phyloP scores from a whole-genome alignment of 1,140 invertebrate species.

The Plutomurus gul region DNA sequence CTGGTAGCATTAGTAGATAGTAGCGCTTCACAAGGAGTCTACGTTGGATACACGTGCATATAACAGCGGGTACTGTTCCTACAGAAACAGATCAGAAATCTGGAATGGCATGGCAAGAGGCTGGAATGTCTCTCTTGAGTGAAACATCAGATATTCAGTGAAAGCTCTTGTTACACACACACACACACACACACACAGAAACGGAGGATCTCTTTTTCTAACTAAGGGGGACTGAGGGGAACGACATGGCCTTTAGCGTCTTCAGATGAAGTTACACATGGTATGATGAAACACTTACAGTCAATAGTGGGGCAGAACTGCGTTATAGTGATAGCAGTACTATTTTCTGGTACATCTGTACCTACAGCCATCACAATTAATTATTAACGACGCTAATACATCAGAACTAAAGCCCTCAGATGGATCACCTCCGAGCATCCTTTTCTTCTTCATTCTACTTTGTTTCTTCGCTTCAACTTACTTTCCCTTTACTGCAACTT shows the following conservation, averaged over 20 bases:
- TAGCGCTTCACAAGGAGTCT: not conserved
- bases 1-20: too few relatives aligned
- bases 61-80: not conserved
- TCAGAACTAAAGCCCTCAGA: constrained; percentile 15
- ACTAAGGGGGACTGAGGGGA: too few relatives aligned
- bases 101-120: constrained; percentile 24
- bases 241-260: too few relatives aligned
- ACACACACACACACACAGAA: too few relatives aligned
- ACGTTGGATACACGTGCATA: not conserved
- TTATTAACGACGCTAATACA: constrained; percentile 22
- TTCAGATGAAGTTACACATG: too few relatives aligned
- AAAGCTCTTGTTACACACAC: not conserved
- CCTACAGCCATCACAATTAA: constrained; percentile 17
- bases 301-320: too few relatives aligned
- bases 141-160: constrained; percentile 27
- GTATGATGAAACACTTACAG: too few relatives aligned
- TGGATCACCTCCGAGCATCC: constrained; percentile 9
- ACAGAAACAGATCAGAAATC: constrained; percentile 15
- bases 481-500: constrained; percentile 1
- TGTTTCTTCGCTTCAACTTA: constrained; percentile 1
- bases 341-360: too few relatives aligned
- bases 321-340: too few relatives aligned
- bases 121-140: constrained; percentile 28
- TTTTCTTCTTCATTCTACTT: not conserved
- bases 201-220: too few relatives aligned